A percentile compares a stretch with the other conserved stretches of the same genome.
phyloP scores from a whole-genome alignment of 2,888 invertebrate genomes.

The Celastrina argiolus region DNA sequence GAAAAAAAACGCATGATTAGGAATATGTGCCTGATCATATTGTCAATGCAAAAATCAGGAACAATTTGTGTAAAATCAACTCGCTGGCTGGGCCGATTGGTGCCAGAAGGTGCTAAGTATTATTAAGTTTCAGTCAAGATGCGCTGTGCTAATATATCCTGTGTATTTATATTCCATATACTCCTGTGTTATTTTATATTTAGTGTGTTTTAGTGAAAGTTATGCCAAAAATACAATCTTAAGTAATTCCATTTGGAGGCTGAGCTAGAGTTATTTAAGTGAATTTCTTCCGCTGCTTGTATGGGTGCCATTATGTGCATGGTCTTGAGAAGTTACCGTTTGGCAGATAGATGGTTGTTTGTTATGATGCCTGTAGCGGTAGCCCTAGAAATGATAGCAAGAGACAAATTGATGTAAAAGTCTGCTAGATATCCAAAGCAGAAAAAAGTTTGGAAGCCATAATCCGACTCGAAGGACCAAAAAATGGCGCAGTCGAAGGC shows the following conservation, averaged over 20 bases:
- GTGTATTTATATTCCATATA: conserved; percentile 23
- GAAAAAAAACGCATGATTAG: background rate
- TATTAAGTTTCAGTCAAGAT: conserved; percentile 49
- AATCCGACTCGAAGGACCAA: background rate
- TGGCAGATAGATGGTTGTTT: conserved; percentile 30
- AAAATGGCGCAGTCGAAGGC: background rate
- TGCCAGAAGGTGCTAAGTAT: conserved; percentile 42
- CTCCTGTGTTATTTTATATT: conserved; percentile 29
- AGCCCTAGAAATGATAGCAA: conserved; percentile 21
- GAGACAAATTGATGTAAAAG: background rate
- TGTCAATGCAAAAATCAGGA: background rate
- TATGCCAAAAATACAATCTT: conserved; percentile 70
- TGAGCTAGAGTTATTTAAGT: conserved; percentile 38
- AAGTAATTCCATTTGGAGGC: conserved; percentile 49
- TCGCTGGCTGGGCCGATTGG: background rate
- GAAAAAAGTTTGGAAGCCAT: background rate
- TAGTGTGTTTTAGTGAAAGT: conserved; percentile 61
- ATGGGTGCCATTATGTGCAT: conserved; percentile 23
- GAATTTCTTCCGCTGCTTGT: conserved; percentile 23
- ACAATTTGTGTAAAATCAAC: background rate
- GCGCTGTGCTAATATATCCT: conserved; percentile 59
- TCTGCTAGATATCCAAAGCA: background rate
- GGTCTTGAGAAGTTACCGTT: conserved; percentile 21
- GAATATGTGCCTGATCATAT: background rate
- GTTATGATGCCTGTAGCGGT: conserved; percentile 45